phyloP scores from a whole-genome alignment of 2,797 vertebrate genomes.

The Telmatherina bonti region DNA sequence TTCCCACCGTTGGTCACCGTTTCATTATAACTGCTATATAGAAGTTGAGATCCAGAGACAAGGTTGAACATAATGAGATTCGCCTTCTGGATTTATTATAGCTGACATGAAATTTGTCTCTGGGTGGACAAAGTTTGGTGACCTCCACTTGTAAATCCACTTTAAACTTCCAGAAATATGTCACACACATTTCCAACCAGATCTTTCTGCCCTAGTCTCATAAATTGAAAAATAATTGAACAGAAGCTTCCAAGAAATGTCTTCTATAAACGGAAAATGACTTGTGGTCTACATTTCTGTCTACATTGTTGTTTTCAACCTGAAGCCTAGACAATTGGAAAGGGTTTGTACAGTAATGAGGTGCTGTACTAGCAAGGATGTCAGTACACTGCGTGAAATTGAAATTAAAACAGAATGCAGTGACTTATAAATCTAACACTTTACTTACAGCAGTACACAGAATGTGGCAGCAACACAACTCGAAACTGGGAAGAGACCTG shows the following conservation, averaged over 20 bases:
- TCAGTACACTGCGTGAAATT: too few species aligned
- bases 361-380: conserved; percentile 44
- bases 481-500: too few species aligned
- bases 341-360: conserved; percentile 73
- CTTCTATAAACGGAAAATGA: conserved; percentile 3
- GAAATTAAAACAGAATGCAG: too few species aligned
- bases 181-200: conserved; percentile 37
- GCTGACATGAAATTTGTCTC: conserved; percentile 63
- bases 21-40: conserved; percentile 58
- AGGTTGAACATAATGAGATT: conserved; percentile 70
- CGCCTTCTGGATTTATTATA: conserved; percentile 66
- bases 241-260: conserved; percentile 2
- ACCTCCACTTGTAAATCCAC: conserved; percentile 67
- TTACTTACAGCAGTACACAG: too few species aligned
- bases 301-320: conserved; percentile 25
- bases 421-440: too few species aligned
- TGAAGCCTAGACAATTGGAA: not conserved
- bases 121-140: conserved; percentile 65
- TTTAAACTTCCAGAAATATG: conserved; percentile 50
- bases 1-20: conserved; percentile 58
- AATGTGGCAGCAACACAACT: too few species aligned
- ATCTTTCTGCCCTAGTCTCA: conserved; percentile 25
- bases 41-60: conserved; percentile 63
- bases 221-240: conserved; percentile 52
- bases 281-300: conserved; percentile 10